Conservation (phyloP, 2,888 invertebrate genomes). For the Pomacea canaliculata region DNA sequence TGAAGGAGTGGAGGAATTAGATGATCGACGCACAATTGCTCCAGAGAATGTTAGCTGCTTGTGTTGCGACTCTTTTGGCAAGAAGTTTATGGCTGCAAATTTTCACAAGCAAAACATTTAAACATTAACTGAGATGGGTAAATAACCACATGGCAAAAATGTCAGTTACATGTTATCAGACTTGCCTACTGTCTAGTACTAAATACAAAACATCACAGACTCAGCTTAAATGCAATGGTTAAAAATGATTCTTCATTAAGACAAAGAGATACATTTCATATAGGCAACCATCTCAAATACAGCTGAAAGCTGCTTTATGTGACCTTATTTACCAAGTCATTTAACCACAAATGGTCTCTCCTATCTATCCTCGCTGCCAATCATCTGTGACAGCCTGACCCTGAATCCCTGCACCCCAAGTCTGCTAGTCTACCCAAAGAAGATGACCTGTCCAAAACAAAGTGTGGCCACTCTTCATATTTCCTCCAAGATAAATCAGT, state of each 20-base stretch:
- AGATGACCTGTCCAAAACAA: neutral
- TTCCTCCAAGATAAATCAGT: neutral
- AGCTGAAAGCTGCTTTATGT: no score
- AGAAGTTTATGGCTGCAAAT: neutral
- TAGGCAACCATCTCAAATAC: no score
- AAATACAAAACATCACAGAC: no score
- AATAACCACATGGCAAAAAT: neutral
- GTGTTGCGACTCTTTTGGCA: neutral
- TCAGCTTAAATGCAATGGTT: no score
- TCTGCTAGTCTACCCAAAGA: constrained; percentile 1
- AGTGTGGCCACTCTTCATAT: constrained; percentile 12
- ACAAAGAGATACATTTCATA: no score
- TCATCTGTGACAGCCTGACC: constrained; percentile 14
- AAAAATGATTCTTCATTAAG: no score
- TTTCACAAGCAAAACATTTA: neutral
- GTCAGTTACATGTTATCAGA: no score
- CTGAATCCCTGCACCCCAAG: neutral
- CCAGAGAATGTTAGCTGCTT: constrained; percentile 9
- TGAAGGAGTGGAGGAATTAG: constrained; percentile 14
- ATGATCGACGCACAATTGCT: neutral
- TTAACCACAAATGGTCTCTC: no score
- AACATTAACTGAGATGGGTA: neutral
- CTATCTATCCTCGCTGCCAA: constrained; percentile 3
- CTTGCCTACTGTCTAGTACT: no score
- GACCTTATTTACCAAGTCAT: no score